Evolutionary conservation across 2,888 invertebrate genomes (phyloP), one percentile per base, ranked within the genome.

Genomic region (Tineola bisselliella): DNA sequence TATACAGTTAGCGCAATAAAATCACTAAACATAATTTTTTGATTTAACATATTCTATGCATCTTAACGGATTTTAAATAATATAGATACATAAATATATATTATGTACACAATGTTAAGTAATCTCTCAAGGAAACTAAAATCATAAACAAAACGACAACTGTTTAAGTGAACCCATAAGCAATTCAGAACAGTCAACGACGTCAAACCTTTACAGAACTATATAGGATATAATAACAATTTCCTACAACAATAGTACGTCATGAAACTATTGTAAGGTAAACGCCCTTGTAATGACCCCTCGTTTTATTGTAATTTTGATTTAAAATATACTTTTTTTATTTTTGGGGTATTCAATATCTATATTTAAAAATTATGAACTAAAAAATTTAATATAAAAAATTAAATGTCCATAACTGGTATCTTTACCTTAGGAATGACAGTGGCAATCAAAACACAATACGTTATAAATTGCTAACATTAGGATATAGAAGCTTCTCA

Each of bases 361-460:
- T n/a, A n/a, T n/a, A n/a, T n/a, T n/a, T n/a, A n/a, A n/a, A n/a
- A n/a, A n/a, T n/a, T n/a, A n/a, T n/a, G n/a, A n/a, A n/a, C n/a
- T n/a, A n/a, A n/a, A n/a, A n/a, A n/a, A n/a, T n/a, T n/a, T n/a
- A 25, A 25, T 25, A 25, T 25, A 25, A 2, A 25, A 25, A 25
- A 25, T 6, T 6, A 48, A 17, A 13, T 48, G 48, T 48, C 48
- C 48, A 48, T 15, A n/a, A 10, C 48, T 5, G 10, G 48, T 48
- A 8, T 10, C 15, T 6, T 13, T 48, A 48, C 48, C 33, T 15
- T 19, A 12, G 38, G 71, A 74, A 73, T 77, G 77, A 82, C 81
- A 73, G 75, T 67, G 69, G 71, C 81, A 80, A 86, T 87, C 86
- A 84, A 83, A 84, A 79, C 77, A 87, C 86, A 87, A 87, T 86